phyloP scores from a whole-genome alignment of 2,888 invertebrate species.

The Allygus modestus region DNA sequence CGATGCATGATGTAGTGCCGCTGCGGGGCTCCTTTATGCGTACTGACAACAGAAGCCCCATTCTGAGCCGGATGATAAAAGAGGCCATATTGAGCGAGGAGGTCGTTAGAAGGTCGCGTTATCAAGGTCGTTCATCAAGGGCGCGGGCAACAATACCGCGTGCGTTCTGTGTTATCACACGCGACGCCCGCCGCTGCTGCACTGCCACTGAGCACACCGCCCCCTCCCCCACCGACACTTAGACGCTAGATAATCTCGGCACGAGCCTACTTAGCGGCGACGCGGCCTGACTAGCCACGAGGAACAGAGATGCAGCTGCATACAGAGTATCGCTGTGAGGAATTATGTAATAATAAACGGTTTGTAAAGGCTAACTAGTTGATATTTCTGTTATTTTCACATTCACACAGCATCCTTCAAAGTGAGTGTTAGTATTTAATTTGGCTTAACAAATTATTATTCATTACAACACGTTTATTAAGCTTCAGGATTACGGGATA shows the following conservation, averaged over 20 bases:
- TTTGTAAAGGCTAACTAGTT: too few species aligned
- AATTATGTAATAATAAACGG: too few species aligned
- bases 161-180: conserved; percentile 1
- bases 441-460: too few species aligned
- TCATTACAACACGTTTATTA: too few species aligned
- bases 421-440: too few species aligned
- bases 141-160: background rate
- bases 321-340: too few species aligned
- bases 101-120: conserved; percentile 11
- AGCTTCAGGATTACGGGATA: too few species aligned
- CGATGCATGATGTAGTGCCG: background rate
- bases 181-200: conserved; percentile 14
- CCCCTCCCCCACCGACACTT: background rate
- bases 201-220: too few species aligned
- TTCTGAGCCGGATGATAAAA: conserved; percentile 8
- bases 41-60: conserved; percentile 12
- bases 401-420: too few species aligned
- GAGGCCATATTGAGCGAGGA: background rate
- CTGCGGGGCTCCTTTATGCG: conserved; percentile 10
- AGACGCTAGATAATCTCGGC: conserved; percentile 24
- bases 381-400: too few species aligned
- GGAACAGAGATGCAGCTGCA: background rate
- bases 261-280: conserved; percentile 27
- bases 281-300: conserved; percentile 1
- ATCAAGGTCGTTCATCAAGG: conserved; percentile 7